These are phyloP conservation scores for Heteropelma amictum DNA, from an alignment of 2,888 invertebrate species.

Conservation along the genomic window DNA sequence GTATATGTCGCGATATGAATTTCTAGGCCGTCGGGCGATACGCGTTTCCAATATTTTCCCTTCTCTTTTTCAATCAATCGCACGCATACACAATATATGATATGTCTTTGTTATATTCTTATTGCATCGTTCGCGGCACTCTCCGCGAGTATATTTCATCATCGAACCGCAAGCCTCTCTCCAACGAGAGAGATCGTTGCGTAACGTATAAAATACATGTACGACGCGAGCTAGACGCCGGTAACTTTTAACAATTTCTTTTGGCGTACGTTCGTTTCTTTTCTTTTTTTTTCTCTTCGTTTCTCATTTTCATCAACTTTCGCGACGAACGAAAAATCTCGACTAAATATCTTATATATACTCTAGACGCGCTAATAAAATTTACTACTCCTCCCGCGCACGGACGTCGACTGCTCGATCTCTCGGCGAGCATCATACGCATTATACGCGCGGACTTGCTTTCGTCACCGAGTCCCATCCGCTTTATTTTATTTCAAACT, in stretches of 20 bases:
- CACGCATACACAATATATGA: no score
- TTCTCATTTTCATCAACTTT: no score
- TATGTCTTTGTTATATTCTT: conserved; percentile 76
- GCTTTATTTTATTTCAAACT: conserved; percentile 41
- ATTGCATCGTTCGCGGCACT: conserved; percentile 67
- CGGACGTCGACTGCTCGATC: no score
- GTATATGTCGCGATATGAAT: conserved; percentile 68
- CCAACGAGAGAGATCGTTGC: no score
- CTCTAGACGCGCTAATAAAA: no score
- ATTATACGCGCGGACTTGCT: no score
- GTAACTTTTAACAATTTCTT: conserved; percentile 72
- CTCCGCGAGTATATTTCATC: background rate
- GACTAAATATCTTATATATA: no score
- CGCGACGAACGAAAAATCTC: no score
- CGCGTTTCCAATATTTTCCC: conserved; percentile 61
- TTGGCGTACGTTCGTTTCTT: conserved; percentile 66
- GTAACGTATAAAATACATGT: conserved; percentile 19
- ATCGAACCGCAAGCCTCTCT: no score
- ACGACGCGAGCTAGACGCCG: conserved; percentile 67
- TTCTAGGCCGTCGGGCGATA: conserved; percentile 76
- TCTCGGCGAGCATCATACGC: no score
- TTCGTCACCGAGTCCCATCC: no score
- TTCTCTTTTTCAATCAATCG: conserved; percentile 43
- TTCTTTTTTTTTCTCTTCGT: conserved; percentile 1
- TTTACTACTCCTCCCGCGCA: no score